Base-by-base conservation (phyloP, 1,140 invertebrate genomes). In the Metopolophium dirhodum region DNA sequence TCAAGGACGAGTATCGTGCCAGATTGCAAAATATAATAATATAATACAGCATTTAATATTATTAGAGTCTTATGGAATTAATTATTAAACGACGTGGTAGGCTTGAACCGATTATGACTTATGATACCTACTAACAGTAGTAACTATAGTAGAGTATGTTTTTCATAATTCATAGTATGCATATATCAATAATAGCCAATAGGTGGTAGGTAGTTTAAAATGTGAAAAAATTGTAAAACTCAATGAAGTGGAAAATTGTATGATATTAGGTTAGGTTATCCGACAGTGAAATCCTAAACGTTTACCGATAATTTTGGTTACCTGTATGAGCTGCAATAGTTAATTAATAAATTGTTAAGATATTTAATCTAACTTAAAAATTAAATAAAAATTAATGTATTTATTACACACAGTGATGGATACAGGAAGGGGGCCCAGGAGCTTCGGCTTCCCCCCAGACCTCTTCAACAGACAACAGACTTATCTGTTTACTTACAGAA, bases 1-100 rank as follows among this genome's bases (percentile, higher is more conserved):
- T 90, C 89, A 90, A 90, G 89, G 89, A 90, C 57, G 57, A 90
- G 37, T 68, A 7, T 90, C 57, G 89, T 68, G 89, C 89, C 37
- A 90, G 37, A 90, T 90, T 68, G 57, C 37, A 49, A 90, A 90
- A 90, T 90, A 90, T 26, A 41, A 35, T 22, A 51, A 35, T 22
- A 51, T 49, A 87, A 87, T 51, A 68, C 22, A 89, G 37, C 37
- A n/a, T 47, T 54, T 57, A 89, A 51, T 0, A 45, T 49, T 83
- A 83, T 37, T 22, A n/a, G 11, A 49, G 45, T 49, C 30, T 49
- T 49, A 35, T 30, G 18, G 86, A n/a, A 87, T 87, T 87, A 87
- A 87, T 35, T 51, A 49, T 87, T 45, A 87, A 49, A 51, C 4
- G 11, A 26, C 47, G 41, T 11, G 22, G 83, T 77, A n/a, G 30